Percentiles rank a stretch among this genome's conserved stretches.
Conservation (phyloP, 2,797 vertebrate species). For the Champsocephalus gunnari region DNA sequence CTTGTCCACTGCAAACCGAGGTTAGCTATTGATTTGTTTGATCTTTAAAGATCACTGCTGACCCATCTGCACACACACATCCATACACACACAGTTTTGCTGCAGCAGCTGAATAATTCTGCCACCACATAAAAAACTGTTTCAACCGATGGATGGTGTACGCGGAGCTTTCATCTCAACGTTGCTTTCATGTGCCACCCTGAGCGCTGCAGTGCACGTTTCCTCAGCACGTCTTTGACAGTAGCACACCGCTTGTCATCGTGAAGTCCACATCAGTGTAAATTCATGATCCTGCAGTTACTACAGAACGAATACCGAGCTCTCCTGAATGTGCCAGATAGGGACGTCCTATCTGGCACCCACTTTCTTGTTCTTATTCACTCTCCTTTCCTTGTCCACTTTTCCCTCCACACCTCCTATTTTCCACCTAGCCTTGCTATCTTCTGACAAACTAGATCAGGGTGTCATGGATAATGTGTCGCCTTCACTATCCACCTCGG, state of each 20-base stretch:
- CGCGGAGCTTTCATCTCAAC: slow-evolving; percentile 66
- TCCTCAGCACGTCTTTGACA: slow-evolving; percentile 60
- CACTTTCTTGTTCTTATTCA: slow-evolving; percentile 6
- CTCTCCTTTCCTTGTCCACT: slow-evolving; percentile 4
- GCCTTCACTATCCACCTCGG: slow-evolving; percentile 28
- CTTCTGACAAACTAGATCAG: slow-evolving; percentile 50
- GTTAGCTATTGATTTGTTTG: slow-evolving; percentile 63
- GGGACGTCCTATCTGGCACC: background rate
- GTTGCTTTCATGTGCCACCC: slow-evolving; percentile 68
- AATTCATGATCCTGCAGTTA: slow-evolving; percentile 46
- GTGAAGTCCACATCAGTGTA: slow-evolving; percentile 47
- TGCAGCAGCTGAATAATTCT: slow-evolving; percentile 70
- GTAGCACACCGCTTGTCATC: slow-evolving; percentile 58
- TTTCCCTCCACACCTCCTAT: background rate
- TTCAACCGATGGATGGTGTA: slow-evolving; percentile 27
- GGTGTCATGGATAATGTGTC: slow-evolving; percentile 38
- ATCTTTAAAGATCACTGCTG: slow-evolving; percentile 59
- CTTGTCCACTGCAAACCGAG: slow-evolving; percentile 25
- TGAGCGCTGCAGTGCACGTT: slow-evolving; percentile 50
- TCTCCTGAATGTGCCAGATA: slow-evolving; percentile 36
- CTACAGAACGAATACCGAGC: slow-evolving; percentile 38
- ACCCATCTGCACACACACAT: slow-evolving; percentile 47
- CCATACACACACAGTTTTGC: slow-evolving; percentile 50
- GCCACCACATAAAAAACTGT: slow-evolving; percentile 44
- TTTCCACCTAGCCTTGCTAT: slow-evolving; percentile 1